Evolutionary conservation across 2,113 vertebrate species (phyloP).

Genomic region (Brevimyrus niger): DNA sequence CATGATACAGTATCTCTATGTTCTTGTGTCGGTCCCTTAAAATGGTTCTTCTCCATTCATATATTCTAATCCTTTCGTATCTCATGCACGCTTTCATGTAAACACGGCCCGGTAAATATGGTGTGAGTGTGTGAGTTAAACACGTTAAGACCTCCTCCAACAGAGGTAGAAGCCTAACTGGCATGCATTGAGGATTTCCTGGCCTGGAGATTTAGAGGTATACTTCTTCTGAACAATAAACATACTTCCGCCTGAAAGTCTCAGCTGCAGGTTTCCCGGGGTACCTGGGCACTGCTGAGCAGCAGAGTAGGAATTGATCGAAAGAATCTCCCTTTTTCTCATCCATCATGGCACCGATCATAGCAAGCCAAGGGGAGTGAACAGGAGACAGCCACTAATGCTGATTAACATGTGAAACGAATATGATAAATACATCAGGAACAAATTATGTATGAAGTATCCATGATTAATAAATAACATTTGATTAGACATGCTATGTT

Average conservation of each 20-base stretch:
- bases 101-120: background rate
- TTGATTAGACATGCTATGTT: constrained; percentile 12
- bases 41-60: background rate
- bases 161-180: background rate
- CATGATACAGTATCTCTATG: background rate
- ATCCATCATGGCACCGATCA: background rate
- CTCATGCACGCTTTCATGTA: background rate
- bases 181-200: background rate
- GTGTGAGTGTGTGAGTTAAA: background rate
- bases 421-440: background rate
- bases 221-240: background rate
- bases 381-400: background rate
- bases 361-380: background rate
- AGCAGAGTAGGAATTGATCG: background rate
- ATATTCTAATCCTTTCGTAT: background rate
- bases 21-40: background rate
- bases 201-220: background rate
- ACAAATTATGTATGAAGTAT: constrained; percentile 6
- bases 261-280: background rate
- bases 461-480: background rate
- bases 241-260: background rate
- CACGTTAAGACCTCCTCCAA: background rate
- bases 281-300: background rate
- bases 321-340: background rate
- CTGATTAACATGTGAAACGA: constrained; percentile 3